phyloP scores from a whole-genome alignment of 2,113 vertebrate genomes.

The Stomatorhinus ivindoensis region DNA sequence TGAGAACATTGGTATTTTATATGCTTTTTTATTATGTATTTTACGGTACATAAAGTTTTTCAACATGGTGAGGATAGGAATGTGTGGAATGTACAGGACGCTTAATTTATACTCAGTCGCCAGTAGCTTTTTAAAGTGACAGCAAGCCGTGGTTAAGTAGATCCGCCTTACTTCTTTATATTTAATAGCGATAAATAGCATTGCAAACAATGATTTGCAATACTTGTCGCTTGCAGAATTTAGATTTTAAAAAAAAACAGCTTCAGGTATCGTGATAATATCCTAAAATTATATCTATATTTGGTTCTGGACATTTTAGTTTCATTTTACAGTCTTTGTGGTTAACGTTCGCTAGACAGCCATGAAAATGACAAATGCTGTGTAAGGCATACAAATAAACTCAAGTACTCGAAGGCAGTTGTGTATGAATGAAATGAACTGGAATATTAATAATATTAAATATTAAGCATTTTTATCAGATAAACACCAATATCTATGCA shows the following conservation, averaged over 20 bases:
- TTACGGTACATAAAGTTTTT: constrained; percentile 63
- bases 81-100: constrained; percentile 70
- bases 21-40: constrained; percentile 35
- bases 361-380: not conserved
- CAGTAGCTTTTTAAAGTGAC: constrained; percentile 40
- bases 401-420: not conserved
- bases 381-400: not conserved
- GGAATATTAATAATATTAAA: not conserved
- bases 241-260: not conserved
- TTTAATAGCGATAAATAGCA: not conserved
- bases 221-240: not conserved
- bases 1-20: not conserved
- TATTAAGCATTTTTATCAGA: not conserved
- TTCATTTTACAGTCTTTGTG: not conserved
- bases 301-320: constrained; percentile 11
- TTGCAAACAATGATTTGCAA: not conserved
- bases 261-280: not conserved
- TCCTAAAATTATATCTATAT: not conserved
- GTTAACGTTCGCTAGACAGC: not conserved
- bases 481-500: not conserved
- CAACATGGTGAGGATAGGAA: constrained; percentile 60
- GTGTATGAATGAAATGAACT: not conserved
- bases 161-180: constrained; percentile 1
- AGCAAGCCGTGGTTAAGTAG: constrained; percentile 35
- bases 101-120: constrained; percentile 59